phyloP scores from a whole-genome alignment of 2,888 invertebrate species.

The Cryptus viduatorius region DNA sequence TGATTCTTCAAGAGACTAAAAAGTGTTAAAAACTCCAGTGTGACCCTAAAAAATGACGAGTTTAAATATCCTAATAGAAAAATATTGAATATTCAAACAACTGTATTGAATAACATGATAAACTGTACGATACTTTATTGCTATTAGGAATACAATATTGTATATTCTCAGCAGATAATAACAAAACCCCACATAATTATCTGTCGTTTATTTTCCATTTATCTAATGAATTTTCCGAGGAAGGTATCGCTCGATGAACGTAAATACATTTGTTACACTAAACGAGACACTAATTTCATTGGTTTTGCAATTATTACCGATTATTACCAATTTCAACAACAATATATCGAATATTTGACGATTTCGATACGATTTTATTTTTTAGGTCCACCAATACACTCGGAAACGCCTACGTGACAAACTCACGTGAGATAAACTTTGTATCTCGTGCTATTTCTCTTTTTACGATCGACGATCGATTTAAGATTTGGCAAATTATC shows the following conservation, averaged over 20 bases:
- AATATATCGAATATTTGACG: neutral
- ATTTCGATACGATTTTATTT: neutral
- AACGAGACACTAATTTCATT: neutral
- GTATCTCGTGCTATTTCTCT: conserved; percentile 79
- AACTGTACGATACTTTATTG: neutral
- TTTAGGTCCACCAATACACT: neutral
- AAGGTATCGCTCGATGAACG: neutral
- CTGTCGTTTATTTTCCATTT: too few species aligned
- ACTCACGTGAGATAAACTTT: conserved; percentile 75
- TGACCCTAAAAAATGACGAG: too few species aligned
- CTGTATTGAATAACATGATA: neutral
- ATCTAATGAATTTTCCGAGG: neutral
- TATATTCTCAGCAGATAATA: neutral
- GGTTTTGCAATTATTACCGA: neutral
- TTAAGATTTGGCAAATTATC: conserved; percentile 67
- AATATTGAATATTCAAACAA: conserved; percentile 1
- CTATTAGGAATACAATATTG: conserved; percentile 1
- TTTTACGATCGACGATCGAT: conserved; percentile 66
- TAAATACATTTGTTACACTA: neutral
- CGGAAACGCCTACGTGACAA: neutral
- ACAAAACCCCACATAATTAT: too few species aligned
- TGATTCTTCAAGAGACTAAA: too few species aligned
- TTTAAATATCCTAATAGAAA: too few species aligned
- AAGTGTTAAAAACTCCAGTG: too few species aligned
- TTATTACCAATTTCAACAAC: neutral